These are phyloP conservation scores for Nudaria mundana DNA, from an alignment of 2,888 invertebrate genomes.

Conservation along the genomic window DNA sequence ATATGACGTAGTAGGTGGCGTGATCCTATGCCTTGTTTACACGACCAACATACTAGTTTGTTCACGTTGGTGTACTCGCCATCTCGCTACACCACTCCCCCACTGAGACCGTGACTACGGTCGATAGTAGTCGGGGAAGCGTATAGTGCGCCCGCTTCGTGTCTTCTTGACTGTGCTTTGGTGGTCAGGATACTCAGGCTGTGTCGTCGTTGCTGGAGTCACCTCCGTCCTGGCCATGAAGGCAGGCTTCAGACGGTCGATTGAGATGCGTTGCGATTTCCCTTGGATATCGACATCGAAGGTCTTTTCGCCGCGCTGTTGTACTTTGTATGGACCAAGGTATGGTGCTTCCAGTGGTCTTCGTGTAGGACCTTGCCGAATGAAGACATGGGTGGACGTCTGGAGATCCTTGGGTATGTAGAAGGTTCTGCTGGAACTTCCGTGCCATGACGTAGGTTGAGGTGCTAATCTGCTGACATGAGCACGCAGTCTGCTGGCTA, in stretches of 20 bases:
- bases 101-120: no score
- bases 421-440: no score
- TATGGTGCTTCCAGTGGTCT: conserved; percentile 10
- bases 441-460: conserved; percentile 10
- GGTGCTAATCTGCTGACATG: conserved; percentile 1
- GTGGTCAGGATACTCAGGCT: neutral
- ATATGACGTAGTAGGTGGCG: no score
- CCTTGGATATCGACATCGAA: neutral
- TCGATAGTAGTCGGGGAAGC: conserved; percentile 6
- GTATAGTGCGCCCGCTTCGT: conserved; percentile 5
- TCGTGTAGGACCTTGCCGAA: conserved; percentile 18
- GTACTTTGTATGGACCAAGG: conserved; percentile 5
- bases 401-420: no score
- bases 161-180: conserved; percentile 1
- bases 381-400: no score
- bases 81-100: no score
- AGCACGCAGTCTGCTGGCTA: no score
- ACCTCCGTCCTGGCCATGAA: neutral
- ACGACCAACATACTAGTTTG: no score
- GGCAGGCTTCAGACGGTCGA: neutral
- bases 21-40: no score
- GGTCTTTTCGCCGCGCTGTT: neutral
- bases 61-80: no score
- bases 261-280: neutral
- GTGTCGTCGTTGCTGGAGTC: neutral